A percentile compares a stretch with the other conserved stretches of the same genome.
phyloP scores from a whole-genome alignment of 1,140 invertebrate genomes.

The Gerris buenoi region DNA sequence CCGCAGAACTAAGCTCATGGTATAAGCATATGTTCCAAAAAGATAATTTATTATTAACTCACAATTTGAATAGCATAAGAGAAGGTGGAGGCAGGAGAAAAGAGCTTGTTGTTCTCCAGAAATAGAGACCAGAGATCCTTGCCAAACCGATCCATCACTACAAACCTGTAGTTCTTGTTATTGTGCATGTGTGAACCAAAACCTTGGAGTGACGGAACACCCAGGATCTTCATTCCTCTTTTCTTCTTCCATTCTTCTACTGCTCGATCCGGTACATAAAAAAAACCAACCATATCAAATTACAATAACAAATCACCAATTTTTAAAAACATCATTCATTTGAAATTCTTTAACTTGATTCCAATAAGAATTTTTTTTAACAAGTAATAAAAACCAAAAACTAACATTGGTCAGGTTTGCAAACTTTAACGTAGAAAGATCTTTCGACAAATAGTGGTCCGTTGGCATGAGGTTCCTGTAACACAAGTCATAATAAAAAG shows the following conservation, averaged over 20 bases:
- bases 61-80: constrained; percentile 75
- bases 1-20: no score
- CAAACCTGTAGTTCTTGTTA: constrained; percentile 65
- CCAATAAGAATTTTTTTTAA: no score
- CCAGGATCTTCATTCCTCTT: constrained; percentile 56
- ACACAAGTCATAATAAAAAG: constrained; percentile 28
- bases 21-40: no score
- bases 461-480: constrained; percentile 83
- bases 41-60: constrained; percentile 28
- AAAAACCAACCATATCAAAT: no score
- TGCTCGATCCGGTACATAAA: no score
- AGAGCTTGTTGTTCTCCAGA: constrained; percentile 46
- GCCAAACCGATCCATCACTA: constrained; percentile 85
- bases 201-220: constrained; percentile 71
- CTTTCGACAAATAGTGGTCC: constrained; percentile 90
- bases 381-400: constrained; percentile 10
- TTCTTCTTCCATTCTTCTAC: constrained; percentile 60
- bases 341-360: no score
- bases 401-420: constrained; percentile 63
- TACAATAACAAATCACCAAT: no score
- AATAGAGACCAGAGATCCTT: constrained; percentile 73
- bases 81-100: constrained; percentile 59
- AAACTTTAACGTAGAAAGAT: constrained; percentile 81
- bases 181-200: constrained; percentile 67
- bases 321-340: no score